phyloP scores from a whole-genome alignment of 2,113 vertebrate genomes.

The Leptobrachium ailaonicum region DNA sequence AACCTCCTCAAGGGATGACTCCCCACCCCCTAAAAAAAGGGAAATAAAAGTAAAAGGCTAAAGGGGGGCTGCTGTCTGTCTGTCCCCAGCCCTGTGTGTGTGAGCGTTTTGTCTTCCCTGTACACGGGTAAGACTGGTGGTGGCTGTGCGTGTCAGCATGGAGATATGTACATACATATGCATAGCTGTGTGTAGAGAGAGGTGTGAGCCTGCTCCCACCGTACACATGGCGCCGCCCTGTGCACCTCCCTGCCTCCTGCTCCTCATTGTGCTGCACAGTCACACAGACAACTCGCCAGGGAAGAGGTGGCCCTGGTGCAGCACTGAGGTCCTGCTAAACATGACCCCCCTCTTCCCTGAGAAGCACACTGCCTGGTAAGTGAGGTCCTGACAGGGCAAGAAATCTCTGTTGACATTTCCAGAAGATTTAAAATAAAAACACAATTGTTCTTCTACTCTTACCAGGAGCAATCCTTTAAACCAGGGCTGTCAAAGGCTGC shows the following conservation, averaged over 20 bases:
- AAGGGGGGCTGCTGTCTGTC: slow-evolving; percentile 18
- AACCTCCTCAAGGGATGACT: not conserved
- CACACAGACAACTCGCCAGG: slow-evolving; percentile 9
- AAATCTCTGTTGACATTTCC: too few relatives aligned
- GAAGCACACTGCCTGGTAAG: not conserved
- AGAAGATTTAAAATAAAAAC: too few relatives aligned
- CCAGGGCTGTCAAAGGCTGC: too few relatives aligned
- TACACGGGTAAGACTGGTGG: slow-evolving; percentile 4
- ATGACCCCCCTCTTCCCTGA: not conserved
- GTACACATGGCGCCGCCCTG: slow-evolving; percentile 40
- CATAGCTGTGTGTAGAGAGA: slow-evolving; percentile 23
- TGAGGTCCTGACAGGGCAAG: too few relatives aligned
- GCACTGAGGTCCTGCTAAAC: too few relatives aligned
- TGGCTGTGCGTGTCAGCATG: not conserved
- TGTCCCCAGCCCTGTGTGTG: slow-evolving; percentile 9
- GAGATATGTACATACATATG: slow-evolving; percentile 38
- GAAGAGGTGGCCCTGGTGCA: not conserved
- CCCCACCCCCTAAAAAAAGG: not conserved
- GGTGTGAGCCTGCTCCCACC: slow-evolving; percentile 20
- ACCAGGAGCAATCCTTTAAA: too few relatives aligned
- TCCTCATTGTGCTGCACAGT: slow-evolving; percentile 17
- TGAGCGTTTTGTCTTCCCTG: slow-evolving; percentile 20
- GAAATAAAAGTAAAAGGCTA: not conserved
- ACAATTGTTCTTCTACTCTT: too few relatives aligned
- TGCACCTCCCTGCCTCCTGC: slow-evolving; percentile 45